phyloP scores from a whole-genome alignment of 2,113 vertebrate species.

The Centropus unirufus region DNA sequence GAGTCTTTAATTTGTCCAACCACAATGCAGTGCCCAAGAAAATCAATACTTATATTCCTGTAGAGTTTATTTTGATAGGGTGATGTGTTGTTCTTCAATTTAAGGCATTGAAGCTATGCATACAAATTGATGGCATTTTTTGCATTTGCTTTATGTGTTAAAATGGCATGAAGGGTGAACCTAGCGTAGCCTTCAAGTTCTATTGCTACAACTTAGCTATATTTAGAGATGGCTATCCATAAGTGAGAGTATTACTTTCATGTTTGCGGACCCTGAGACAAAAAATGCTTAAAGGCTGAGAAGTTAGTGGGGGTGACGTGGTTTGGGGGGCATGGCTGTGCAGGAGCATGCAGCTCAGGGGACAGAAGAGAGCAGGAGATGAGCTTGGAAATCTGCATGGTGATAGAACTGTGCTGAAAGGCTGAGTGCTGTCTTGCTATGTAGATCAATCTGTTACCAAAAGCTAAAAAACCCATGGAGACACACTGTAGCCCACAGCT shows the following conservation, averaged over 20 bases:
- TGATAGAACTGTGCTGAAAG: not conserved
- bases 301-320: not conserved
- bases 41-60: constrained; percentile 27
- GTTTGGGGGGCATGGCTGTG: not conserved
- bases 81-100: constrained; percentile 28
- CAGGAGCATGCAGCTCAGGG: not conserved
- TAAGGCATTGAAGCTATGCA: not conserved
- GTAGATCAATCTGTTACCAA: not conserved
- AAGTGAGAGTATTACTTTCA: not conserved
- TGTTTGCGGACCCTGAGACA: not conserved
- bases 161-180: not conserved
- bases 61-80: constrained; percentile 17
- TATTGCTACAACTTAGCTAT: not conserved
- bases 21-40: not conserved
- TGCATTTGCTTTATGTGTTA: not conserved
- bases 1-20: not conserved
- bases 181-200: not conserved
- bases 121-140: not conserved
- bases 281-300: not conserved
- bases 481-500: not conserved
- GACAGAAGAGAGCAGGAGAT: not conserved
- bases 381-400: rapidly evolving
- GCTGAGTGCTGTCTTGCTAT: not conserved
- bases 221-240: not conserved
- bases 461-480: not conserved